Percentiles rank a stretch among this genome's conserved stretches.
Evolutionary conservation across 2,797 vertebrate genomes (phyloP).

Genomic region (Saxicola maurus): DNA sequence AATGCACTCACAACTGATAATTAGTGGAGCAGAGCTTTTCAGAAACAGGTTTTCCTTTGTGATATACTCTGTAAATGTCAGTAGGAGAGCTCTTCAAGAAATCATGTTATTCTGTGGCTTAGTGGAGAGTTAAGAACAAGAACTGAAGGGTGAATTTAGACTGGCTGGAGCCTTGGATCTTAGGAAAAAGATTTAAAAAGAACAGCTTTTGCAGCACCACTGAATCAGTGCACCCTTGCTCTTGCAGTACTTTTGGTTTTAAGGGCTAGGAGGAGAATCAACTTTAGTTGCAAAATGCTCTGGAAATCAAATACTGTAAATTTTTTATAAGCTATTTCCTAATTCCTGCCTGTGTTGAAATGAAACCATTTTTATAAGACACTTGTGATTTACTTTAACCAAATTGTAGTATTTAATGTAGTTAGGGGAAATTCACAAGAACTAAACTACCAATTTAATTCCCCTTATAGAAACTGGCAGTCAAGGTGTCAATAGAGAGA

Average conservation of each 20-base stretch:
- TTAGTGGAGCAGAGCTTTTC: background rate
- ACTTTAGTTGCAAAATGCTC: background rate
- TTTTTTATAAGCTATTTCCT: background rate
- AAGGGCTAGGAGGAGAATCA: background rate
- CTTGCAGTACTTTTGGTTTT: background rate
- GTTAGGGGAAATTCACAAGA: background rate
- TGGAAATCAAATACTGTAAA: background rate
- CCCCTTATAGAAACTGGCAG: background rate
- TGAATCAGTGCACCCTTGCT: background rate
- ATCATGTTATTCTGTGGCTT: background rate
- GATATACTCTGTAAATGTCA: background rate
- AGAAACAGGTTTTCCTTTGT: background rate
- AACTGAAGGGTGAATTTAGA: background rate
- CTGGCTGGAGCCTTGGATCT: background rate
- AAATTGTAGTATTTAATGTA: background rate
- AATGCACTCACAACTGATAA: background rate
- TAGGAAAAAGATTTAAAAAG: background rate
- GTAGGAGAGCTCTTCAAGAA: background rate
- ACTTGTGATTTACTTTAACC: background rate
- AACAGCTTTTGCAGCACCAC: accelerated
- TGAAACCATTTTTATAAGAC: background rate
- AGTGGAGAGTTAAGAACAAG: background rate
- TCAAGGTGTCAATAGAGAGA: background rate
- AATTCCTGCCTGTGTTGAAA: background rate
- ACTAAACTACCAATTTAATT: background rate